These are phyloP conservation scores for Haemorhous mexicanus DNA, from an alignment of 2,113 vertebrate genomes.

Conservation along the genomic window DNA sequence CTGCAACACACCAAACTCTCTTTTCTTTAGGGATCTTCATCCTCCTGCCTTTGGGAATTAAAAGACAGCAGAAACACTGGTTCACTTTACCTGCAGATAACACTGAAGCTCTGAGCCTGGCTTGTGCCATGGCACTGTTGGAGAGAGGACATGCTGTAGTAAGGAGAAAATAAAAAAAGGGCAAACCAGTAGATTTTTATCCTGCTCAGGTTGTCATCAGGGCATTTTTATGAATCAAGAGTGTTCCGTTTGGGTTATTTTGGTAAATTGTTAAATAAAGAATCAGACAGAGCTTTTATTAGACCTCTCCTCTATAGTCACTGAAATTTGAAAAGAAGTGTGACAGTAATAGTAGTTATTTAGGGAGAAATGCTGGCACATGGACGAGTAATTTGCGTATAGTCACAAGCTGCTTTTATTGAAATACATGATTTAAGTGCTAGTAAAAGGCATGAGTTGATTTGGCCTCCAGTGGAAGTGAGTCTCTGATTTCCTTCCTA, in stretches of 20 bases:
- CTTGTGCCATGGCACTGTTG: background rate
- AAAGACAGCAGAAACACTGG: background rate
- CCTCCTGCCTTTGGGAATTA: background rate
- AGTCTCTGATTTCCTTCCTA: conserved; percentile 43
- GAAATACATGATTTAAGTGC: background rate
- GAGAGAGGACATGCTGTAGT: fast-evolving
- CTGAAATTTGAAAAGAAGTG: background rate
- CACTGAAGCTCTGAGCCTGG: background rate
- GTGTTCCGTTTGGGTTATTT: background rate
- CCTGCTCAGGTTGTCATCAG: background rate
- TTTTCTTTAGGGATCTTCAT: background rate
- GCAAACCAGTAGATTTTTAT: background rate
- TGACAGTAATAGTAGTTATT: conserved; percentile 32
- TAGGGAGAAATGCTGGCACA: background rate
- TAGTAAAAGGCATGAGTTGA: background rate
- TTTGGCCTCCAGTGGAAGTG: conserved; percentile 3
- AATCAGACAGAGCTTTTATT: background rate
- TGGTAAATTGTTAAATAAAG: background rate
- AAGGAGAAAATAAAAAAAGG: background rate
- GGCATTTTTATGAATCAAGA: background rate
- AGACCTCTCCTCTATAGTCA: background rate
- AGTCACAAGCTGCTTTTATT: background rate
- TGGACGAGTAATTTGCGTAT: background rate
- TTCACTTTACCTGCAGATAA: background rate
- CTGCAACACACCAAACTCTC: background rate